A percentile compares a stretch with the other conserved stretches of the same genome.
phyloP scores from a whole-genome alignment of 37 sponge, comb jelly and placozoan genomes.

The Chondrilla cf. caribensis region DNA sequence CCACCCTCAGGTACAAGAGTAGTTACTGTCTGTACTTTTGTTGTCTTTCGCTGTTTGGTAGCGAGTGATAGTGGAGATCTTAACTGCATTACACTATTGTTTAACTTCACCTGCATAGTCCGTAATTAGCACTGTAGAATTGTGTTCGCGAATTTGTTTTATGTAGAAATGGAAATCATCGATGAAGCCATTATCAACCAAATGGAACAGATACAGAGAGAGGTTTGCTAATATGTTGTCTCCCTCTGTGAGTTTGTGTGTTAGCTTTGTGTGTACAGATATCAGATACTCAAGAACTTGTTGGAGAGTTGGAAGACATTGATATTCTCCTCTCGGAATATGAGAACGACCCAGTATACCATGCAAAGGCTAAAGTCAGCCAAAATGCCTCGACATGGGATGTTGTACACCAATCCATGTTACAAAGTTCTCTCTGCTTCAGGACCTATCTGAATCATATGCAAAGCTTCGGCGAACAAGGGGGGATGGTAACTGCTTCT shows the following conservation, averaged over 20 bases:
- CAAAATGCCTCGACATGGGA: neutral
- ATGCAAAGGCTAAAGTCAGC: conserved; percentile 73
- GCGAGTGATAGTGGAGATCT: too few relatives aligned
- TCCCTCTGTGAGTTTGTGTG: neutral
- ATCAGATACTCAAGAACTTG: conserved; percentile 47
- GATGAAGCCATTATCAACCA: conserved; percentile 83
- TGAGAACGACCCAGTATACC: conserved; percentile 69
- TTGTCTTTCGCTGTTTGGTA: too few relatives aligned
- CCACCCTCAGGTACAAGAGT: neutral
- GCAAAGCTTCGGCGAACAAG: conserved; percentile 73
- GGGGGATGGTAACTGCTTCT: conserved; percentile 99
- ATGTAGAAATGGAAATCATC: conserved; percentile 14
- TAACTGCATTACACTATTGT: too few relatives aligned
- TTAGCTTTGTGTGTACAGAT: conserved; percentile 29
- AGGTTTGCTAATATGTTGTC: conserved; percentile 46
- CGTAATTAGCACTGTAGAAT: too few relatives aligned
- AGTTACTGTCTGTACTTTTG: neutral
- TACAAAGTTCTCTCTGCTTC: neutral
- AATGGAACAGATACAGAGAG: conserved; percentile 79
- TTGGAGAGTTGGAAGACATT: conserved; percentile 75
- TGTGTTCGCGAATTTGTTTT: conserved; percentile 1
- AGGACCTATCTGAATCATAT: conserved; percentile 74
- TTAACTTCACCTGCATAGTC: neutral
- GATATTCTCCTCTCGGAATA: conserved; percentile 54
- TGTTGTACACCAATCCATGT: neutral